Conservation (phyloP, 2,113 vertebrate species). For the Periophthalmus modestus region DNA sequence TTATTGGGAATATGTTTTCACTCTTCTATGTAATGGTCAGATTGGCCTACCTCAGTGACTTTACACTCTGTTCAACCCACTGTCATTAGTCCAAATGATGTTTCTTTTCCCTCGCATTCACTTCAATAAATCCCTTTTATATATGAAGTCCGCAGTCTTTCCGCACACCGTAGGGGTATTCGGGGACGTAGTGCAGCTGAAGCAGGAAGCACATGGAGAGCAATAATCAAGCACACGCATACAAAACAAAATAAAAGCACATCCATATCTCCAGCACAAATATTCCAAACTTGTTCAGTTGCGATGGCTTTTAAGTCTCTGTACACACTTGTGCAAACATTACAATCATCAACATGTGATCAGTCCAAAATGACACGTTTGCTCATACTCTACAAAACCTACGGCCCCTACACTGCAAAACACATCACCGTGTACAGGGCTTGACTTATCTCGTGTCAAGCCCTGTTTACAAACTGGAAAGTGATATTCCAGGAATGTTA, state of each 20-base stretch:
- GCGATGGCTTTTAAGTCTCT: neutral
- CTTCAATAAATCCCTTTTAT: conserved; percentile 94
- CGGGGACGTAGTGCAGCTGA: neutral
- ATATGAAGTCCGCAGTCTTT: conserved; percentile 79
- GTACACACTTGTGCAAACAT: neutral
- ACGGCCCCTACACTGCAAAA: no score
- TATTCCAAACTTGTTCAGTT: neutral
- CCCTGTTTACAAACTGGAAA: neutral
- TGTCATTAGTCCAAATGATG: conserved; percentile 83
- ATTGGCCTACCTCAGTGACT: conserved; percentile 68
- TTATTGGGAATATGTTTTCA: conserved; percentile 67
- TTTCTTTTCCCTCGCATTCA: conserved; percentile 81
- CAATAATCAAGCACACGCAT: neutral
- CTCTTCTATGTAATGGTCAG: conserved; percentile 50
- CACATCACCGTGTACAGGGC: no score
- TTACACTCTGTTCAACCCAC: conserved; percentile 66
- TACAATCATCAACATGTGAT: no score
- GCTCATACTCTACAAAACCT: neutral
- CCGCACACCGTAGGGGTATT: neutral
- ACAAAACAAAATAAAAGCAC: neutral
- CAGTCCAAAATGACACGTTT: no score
- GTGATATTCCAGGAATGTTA: neutral
- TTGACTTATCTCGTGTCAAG: no score
- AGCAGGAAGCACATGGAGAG: neutral
- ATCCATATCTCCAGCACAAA: neutral